A percentile compares a stretch with the other conserved stretches of the same genome.
Evolutionary conservation across 2,797 vertebrate species (phyloP).

Genomic region (Ptychobarbus kaznakovi): DNA sequence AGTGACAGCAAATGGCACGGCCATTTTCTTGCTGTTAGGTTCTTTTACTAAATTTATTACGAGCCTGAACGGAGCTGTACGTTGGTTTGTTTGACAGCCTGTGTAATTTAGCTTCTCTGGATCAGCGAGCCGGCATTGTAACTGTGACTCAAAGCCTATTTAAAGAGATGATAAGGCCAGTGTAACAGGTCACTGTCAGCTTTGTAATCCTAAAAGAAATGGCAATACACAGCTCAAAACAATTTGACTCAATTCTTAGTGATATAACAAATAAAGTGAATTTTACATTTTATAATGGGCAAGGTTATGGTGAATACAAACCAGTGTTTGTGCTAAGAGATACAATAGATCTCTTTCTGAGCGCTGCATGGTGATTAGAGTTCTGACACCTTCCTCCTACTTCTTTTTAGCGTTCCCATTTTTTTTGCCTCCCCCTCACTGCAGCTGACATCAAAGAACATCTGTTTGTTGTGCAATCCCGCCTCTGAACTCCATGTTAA

Average conservation of each 20-base stretch:
- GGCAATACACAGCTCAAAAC: slow-evolving; percentile 4
- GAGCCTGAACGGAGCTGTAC: slow-evolving; percentile 17
- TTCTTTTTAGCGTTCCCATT: slow-evolving; percentile 36
- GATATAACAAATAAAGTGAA: slow-evolving; percentile 16
- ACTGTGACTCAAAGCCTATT: slow-evolving; percentile 54
- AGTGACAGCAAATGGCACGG: slow-evolving; percentile 21
- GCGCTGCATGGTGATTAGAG: slow-evolving; percentile 29
- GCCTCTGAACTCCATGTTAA: slow-evolving; percentile 76
- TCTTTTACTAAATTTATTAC: slow-evolving; percentile 20
- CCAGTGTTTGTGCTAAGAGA: slow-evolving; percentile 23
- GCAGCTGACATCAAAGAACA: slow-evolving; percentile 62
- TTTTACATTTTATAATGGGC: not conserved
- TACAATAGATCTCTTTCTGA: slow-evolving; percentile 15
- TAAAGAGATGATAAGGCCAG: slow-evolving; percentile 53
- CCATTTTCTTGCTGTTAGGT: not conserved
- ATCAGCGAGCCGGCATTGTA: slow-evolving; percentile 36
- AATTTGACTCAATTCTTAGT: not conserved
- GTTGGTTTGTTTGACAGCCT: slow-evolving; percentile 44
- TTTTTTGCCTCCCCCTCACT: slow-evolving; percentile 49
- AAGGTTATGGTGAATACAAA: not conserved
- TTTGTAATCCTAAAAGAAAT: slow-evolving; percentile 32
- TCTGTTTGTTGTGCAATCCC: slow-evolving; percentile 76
- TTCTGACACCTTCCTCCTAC: slow-evolving; percentile 42
- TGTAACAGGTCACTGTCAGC: slow-evolving; percentile 47
- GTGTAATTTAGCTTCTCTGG: slow-evolving; percentile 43